Evolutionary conservation across 1,140 invertebrate genomes (phyloP), one percentile per base, ranked within the genome.

Genomic region (Diprion similis): DNA sequence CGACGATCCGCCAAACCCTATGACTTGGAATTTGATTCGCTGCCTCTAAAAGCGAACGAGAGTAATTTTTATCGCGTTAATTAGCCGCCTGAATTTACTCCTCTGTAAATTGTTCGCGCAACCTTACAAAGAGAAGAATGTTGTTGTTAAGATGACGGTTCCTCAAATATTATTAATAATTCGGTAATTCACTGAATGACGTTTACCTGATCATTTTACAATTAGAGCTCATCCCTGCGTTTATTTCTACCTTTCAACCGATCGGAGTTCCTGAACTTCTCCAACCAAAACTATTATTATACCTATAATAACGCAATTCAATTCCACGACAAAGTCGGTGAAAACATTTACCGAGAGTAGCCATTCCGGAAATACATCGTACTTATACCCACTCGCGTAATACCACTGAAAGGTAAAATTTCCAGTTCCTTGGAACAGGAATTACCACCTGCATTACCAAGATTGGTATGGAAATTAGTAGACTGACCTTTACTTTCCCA

Each of bases 371-470:
- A 37, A 3, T 37, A 37, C 24, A 0, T 37, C 24, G 24, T 37
- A 37, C 24, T 6, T 37, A 37, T 4, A 37, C 24, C 24, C 2
- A 17, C 51, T 17, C 66, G 9, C 68, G 74, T 78, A 82, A 82
- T 82, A 71, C 77, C 71, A 74, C 72, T 82, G 78, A 82, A 70
- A 81, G 76, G 78, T 76, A 76, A 82, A 80, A 78, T 78, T 78
- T 68, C n/a, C 64, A 45, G 66, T 68, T 76, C 64, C 67, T 65
- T 10, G 18, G 69, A 59, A 74, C 66, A 73, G 59, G 70, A 72
- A 77, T 79, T 74, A 78, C 47, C 45, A 37, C 24, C 37, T 68
- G 71, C 73, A 75, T 75, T 75, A 75, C 68, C 46, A 66, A 45
- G 67, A 75, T 75, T 75, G 71, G 66, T 65, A 37, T 37, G 24